phyloP scores from a whole-genome alignment of 2,113 vertebrate species.

The Eulemur rufifrons region DNA sequence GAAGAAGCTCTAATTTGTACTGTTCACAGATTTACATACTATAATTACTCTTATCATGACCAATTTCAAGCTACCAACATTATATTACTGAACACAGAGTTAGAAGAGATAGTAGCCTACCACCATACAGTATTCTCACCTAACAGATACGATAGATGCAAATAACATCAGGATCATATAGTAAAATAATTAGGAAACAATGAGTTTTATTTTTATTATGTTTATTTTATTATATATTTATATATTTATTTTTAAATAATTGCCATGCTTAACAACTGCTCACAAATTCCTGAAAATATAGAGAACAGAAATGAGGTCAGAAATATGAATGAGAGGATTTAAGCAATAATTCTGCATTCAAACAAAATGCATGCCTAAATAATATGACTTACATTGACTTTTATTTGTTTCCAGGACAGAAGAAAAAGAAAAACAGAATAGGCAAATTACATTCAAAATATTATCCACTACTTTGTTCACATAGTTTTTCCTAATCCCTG shows the following conservation, averaged over 20 bases:
- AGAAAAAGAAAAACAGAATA: background rate
- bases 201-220: background rate
- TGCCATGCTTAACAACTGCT: background rate
- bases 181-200: background rate
- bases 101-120: background rate
- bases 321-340: background rate
- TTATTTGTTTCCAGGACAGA: background rate
- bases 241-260: background rate
- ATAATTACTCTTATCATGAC: background rate
- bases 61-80: background rate
- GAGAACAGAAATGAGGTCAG: background rate
- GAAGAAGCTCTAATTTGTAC: background rate
- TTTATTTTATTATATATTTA: background rate
- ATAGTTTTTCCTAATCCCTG: background rate
- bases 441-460: background rate
- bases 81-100: background rate
- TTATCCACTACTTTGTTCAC: background rate
- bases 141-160: too few relatives aligned
- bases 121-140: background rate
- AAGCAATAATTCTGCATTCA: background rate
- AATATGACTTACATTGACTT: background rate
- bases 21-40: background rate
- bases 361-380: background rate
- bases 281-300: background rate
- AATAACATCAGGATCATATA: background rate